Evolutionary conservation across 2,797 vertebrate genomes (phyloP), one percentile per base, ranked within the genome.

Genomic region (Sciaenops ocellatus): DNA sequence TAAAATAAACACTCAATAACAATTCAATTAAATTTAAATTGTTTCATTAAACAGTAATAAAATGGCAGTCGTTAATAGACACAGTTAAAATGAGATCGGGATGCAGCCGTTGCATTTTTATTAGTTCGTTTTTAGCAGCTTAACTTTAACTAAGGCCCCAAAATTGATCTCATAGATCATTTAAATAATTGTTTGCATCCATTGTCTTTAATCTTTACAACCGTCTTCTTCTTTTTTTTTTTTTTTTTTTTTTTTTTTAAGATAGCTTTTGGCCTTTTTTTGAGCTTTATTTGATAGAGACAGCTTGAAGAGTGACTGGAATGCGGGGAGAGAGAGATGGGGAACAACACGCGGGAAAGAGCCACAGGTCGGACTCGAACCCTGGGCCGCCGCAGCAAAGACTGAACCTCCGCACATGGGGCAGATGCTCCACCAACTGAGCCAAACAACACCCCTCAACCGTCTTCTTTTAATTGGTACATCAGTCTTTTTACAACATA

Each of bases 1-100:
- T 74, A 38, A 38, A 83, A 67, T 64, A 62, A 76, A 74, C 28
- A 79, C 64, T 80, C 3, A 9, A 51, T 64, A 64, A 38, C 59
- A 75, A 60, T 55, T 66, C 9, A 63, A 51, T 65, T 67, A 24
- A 81, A 70, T 51, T 5, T 52, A 75, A 81, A 38, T 78, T 20
- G 24, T 65, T 69, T 74, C 26, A 71, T 68, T 59, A 46, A 52
- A 28, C 48, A 24, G 42, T 20, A 65, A 60, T 72, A 28, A 73
- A 68, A 60, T 47, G 46, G n/a, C 4, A 69, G 60, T 75, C 20
- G 30, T 68, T 74, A 60, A 68, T 56, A 47, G 42, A 42, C 22
- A 48, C 28, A 15, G 1, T 52, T 62, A 28, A 47, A 72, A 52
- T 68, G 8, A 41, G 46, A 60, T 74, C 56, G 64, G 30, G 18